Base-by-base conservation (phyloP, 2,797 vertebrate genomes). In the Onychomys leucogaster region DNA sequence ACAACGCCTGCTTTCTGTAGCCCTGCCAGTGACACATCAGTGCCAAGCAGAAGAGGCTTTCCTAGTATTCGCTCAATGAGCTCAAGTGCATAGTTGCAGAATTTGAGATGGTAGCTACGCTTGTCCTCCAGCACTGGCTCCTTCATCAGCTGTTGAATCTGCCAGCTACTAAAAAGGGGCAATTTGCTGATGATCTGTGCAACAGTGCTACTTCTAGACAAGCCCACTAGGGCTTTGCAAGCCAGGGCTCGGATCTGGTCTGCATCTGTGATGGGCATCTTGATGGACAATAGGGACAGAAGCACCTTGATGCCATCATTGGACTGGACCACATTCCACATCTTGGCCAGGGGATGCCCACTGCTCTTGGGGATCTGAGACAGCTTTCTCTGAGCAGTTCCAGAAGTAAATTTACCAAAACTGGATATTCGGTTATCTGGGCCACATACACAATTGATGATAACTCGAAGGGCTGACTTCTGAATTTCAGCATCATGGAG, bases 271-370 rank as follows among this genome's bases (percentile, higher is more conserved):
- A 99, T 99, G 5, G 99, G 99, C 99, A 99, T 99, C 99, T 99
- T 99, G 95, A 99, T 98, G 0, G 99, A 99, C 91, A 99, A 98
- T 97, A 99, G 96, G 0, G 99, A 99, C 86, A 99, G 98, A 92
- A n/a, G 99, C 96, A 99, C 99, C 98, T 99, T 99, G 98, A 99
- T 99, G 97, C 99, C 99, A 0, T 99, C 99, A 98, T 99, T 99
- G 71, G 99, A 99, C 98, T 99, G 99, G 25, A 99, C 99, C 97
- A 99, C 99, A 2, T 99, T 99, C 99, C 99, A 99, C 99, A 99
- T 99, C 98, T 99, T 99, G 55, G 99, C 99, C 95, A 99, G 98
- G 0, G 99, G 99, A 59, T 99, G 99, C 98, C 99, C 99, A 0
- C 99, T 99, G 97, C 98, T 99, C 97, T 99, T 99, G 94, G 99